Conservation (phyloP, 2,797 vertebrate genomes). For the Sternotherus odoratus region DNA sequence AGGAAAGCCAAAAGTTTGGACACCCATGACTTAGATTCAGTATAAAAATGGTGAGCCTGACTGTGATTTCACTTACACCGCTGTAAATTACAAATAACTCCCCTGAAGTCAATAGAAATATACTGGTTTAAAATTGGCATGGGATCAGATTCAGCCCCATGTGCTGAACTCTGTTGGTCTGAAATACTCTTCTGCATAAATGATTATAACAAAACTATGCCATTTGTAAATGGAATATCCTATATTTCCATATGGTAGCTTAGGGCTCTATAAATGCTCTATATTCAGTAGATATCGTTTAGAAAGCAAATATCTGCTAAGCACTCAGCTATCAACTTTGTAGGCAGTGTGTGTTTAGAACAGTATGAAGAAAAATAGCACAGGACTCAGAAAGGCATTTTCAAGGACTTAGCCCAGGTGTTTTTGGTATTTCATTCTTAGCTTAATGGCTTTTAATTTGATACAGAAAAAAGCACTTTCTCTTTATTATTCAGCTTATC, state of each 20-base stretch:
- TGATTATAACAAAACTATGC: background rate
- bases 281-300: background rate
- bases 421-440: background rate
- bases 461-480: background rate
- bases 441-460: background rate
- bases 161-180: background rate
- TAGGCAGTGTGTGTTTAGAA: background rate
- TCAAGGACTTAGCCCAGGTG: background rate
- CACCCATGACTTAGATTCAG: background rate
- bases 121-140: background rate
- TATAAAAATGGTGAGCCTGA: background rate
- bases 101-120: background rate
- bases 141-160: background rate
- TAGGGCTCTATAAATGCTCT: background rate
- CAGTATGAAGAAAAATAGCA: background rate
- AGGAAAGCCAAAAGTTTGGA: too few relatives aligned
- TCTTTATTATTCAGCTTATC: background rate
- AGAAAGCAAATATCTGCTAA: background rate
- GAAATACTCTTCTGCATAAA: background rate
- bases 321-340: background rate
- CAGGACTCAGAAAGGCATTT: background rate
- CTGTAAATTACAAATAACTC: background rate
- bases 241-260: background rate
- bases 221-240: background rate
- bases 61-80: conserved; percentile 32